Evolutionary conservation across 2,888 invertebrate genomes (phyloP).

Genomic region (Abrostola tripartita): DNA sequence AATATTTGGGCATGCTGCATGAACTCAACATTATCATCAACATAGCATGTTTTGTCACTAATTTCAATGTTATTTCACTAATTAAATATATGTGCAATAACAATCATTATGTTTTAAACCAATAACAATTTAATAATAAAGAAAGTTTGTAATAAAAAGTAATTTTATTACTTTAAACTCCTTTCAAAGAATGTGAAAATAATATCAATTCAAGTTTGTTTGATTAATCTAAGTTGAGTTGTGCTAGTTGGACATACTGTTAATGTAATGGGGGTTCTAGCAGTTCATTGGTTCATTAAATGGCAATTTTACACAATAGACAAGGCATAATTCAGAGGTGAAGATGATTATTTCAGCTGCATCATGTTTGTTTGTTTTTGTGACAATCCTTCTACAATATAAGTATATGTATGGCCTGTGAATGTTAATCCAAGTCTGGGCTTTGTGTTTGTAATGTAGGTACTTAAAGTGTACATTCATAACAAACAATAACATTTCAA

Average conservation of each 20-base stretch:
- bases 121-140: not conserved
- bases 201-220: not conserved
- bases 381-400: too few species aligned
- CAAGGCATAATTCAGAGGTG: not conserved
- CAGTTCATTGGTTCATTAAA: not conserved
- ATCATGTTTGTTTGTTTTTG: not conserved
- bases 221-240: too few species aligned
- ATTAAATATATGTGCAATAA: too few species aligned
- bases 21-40: not conserved
- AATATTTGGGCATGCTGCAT: conserved; percentile 3
- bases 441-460: too few species aligned
- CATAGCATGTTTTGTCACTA: not conserved
- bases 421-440: too few species aligned
- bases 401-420: too few species aligned
- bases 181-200: not conserved
- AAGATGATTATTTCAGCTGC: too few species aligned
- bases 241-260: not conserved
- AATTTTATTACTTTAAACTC: too few species aligned
- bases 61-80: not conserved
- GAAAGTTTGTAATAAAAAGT: not conserved
- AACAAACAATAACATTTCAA: too few species aligned
- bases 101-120: too few species aligned
- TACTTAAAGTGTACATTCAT: too few species aligned
- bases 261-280: not conserved
- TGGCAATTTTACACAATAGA: not conserved